These are phyloP conservation scores for Canis aureus DNA, from an alignment of 2,113 vertebrate genomes.

Conservation along the genomic window DNA sequence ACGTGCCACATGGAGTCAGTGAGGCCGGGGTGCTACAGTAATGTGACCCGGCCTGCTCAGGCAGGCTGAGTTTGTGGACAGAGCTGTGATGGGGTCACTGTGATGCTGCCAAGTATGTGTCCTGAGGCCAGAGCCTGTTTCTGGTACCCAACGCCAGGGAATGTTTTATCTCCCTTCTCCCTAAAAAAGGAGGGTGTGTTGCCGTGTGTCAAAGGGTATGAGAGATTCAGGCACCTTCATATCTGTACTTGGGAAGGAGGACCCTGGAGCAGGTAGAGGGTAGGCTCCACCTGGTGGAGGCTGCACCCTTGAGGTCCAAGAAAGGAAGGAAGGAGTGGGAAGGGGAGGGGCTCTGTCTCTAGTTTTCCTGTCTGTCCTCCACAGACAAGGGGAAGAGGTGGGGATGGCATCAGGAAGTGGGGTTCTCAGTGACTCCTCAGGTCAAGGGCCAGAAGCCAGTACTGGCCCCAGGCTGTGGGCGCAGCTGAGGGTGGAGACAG, in stretches of 20 bases:
- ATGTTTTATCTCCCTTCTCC: not conserved
- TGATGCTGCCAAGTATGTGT: not conserved
- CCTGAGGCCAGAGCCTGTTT: not conserved
- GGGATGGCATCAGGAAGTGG: not conserved
- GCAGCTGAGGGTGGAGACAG: not conserved
- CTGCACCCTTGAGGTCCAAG: not conserved
- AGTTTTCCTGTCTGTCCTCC: not conserved
- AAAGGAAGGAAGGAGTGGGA: not conserved
- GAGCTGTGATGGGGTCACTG: too few species aligned
- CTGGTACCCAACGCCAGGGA: not conserved
- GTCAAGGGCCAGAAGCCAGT: not conserved
- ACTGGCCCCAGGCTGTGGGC: not conserved
- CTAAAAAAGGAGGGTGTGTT: not conserved
- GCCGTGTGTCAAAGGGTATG: not conserved
- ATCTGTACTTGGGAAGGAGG: not conserved
- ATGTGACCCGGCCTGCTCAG: accelerated
- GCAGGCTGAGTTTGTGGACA: not conserved
- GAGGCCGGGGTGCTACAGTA: not conserved
- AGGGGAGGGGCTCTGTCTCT: not conserved
- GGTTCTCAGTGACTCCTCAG: not conserved
- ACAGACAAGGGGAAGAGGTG: not conserved
- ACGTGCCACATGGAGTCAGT: not conserved
- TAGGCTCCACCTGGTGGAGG: not conserved
- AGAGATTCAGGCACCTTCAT: not conserved
- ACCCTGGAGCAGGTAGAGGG: not conserved